A percentile compares a stretch with the other conserved stretches of the same genome.
These are phyloP conservation scores for Drosophila insularis DNA, from an alignment of 1,140 invertebrate species.

Conservation along the genomic window DNA sequence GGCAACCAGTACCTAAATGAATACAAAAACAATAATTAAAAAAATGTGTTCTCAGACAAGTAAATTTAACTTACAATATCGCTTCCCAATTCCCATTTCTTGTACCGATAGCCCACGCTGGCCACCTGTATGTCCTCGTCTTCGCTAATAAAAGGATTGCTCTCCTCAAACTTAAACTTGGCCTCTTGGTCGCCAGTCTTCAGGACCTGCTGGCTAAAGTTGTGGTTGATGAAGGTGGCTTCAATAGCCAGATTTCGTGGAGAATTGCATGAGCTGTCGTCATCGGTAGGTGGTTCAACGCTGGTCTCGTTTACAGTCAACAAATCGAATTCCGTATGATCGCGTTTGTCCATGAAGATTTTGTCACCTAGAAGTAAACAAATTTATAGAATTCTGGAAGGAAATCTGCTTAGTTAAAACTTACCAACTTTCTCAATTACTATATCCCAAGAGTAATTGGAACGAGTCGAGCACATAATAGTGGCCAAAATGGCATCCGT, in stretches of 20 bases:
- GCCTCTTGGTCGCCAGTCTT: constrained; percentile 87
- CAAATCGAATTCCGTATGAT: constrained; percentile 98
- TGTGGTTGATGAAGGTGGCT: constrained; percentile 99
- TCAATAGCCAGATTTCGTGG: constrained; percentile 97
- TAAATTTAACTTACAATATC: constrained; percentile 85
- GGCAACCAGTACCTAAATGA: constrained; percentile 86
- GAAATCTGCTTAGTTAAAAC: constrained; percentile 30
- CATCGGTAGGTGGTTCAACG: constrained; percentile 97
- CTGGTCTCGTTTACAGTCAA: constrained; percentile 99
- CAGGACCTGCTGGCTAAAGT: constrained; percentile 98
- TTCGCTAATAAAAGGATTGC: constrained; percentile 94
- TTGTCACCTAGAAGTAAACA: constrained; percentile 87
- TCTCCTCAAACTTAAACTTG: constrained; percentile 94
- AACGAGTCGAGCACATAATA: constrained; percentile 98
- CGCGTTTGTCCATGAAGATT: constrained; percentile 98
- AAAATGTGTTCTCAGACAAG: neutral
- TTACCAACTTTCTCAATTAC: constrained; percentile 97
- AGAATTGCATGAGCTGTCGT: constrained; percentile 96
- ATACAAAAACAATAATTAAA: neutral
- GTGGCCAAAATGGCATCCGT: constrained; percentile 99
- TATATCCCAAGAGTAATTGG: constrained; percentile 99
- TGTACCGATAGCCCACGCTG: constrained; percentile 97
- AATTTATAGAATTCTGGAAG: constrained; percentile 23
- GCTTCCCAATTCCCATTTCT: constrained; percentile 98
- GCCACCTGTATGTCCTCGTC: constrained; percentile 96